Evolutionary conservation across 53 echinoderm and acorn worm species (phyloP), one percentile per base, ranked within the genome.

Genomic region (Henricia sp.): DNA sequence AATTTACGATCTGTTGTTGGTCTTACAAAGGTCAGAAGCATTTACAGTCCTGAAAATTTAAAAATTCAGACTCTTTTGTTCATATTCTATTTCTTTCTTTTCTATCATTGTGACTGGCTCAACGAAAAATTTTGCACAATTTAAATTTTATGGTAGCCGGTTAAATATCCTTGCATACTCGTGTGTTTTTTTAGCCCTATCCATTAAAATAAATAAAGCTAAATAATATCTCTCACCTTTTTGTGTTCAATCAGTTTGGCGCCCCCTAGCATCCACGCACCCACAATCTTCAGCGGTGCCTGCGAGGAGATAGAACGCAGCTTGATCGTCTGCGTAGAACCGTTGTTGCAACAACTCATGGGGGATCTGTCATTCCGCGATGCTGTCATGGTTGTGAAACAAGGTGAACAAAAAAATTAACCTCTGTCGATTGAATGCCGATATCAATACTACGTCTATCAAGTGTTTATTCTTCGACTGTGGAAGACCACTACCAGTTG

Each of bases 271-370:
- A 54, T 92, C 43, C 39, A 71, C 2, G 90, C 92, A 11, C 87
- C 87, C 43, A 55, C 58, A 4, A 73, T 99, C 44, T 87, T 74
- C 21, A 70, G 67, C 28, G 62, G 42, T 12, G 83, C 87, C 21
- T 14, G 59, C 24, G 66, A 86, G 23, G 92, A 92, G 52, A 34
- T 94, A 54, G 88, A 92, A 50, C 69, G 86, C 23, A 77, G 90
- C 34, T 53, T 99, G 12, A 60, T 95, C 64, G 90, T 90, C 28
- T 95, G 90, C 38, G 88, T 91, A 34, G 99, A 99, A 59, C 99
- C 99, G 34, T 70, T 99, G 11, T 53, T 95, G 12, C 92, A 90
- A 43, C 83, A 64, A 37, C 64, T 99, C 3, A 17, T 94, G 13
- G 63, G 77, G 24, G 84, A 87, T 38, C 50, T 46, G 30, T 55